These are phyloP conservation scores for Drosophila meridiana DNA, from an alignment of 2,888 invertebrate species.

Conservation along the genomic window DNA sequence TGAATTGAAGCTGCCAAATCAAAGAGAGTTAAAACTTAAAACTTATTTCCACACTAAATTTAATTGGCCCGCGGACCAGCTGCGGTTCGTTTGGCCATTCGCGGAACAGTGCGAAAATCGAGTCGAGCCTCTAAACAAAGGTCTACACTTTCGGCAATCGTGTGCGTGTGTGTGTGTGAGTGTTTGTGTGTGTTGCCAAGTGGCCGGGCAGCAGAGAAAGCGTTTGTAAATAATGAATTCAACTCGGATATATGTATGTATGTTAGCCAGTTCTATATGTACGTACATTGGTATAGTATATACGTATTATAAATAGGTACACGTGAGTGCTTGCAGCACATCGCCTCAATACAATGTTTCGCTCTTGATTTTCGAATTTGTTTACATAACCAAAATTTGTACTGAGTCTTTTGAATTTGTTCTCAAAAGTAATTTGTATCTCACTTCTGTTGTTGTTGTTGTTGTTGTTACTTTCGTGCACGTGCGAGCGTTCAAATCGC, in stretches of 20 bases:
- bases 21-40: neutral
- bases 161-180: slow-evolving; percentile 5
- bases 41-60: neutral
- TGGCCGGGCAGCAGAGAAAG: slow-evolving; percentile 15
- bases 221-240: neutral
- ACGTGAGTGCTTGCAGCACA: slow-evolving; percentile 16
- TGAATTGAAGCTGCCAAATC: slow-evolving; percentile 3
- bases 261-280: neutral
- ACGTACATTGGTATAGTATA: neutral
- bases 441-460: neutral
- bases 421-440: slow-evolving; percentile 4
- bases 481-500: slow-evolving; percentile 23
- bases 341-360: slow-evolving; percentile 7
- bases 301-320: slow-evolving; percentile 5
- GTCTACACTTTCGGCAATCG: slow-evolving; percentile 3
- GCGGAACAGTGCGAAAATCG: slow-evolving; percentile 55
- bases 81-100: slow-evolving; percentile 15
- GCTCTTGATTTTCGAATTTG: slow-evolving; percentile 21
- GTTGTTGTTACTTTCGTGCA: slow-evolving; percentile 1
- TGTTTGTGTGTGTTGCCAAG: slow-evolving; percentile 12
- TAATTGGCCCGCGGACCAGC: neutral
- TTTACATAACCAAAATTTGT: slow-evolving; percentile 51
- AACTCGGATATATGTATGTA: neutral
- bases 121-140: slow-evolving; percentile 35
- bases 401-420: slow-evolving; percentile 10